phyloP scores from a whole-genome alignment of 1,140 invertebrate species.

The Lepidurus couesii region DNA sequence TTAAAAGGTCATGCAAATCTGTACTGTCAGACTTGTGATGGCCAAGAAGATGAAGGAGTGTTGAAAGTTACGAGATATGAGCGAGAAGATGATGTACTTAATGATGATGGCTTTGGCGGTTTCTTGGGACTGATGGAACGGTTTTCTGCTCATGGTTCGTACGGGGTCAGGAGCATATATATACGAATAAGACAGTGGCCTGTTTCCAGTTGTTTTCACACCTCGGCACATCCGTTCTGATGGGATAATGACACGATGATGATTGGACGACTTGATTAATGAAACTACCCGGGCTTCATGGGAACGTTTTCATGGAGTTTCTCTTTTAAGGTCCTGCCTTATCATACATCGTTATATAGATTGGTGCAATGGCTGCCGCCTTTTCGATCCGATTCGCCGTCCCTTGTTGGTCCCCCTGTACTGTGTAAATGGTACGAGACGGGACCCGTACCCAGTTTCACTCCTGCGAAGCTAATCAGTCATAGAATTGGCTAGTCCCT shows the following conservation, averaged over 20 bases:
- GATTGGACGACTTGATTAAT: slow-evolving; percentile 19
- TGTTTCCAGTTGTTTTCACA: slow-evolving; percentile 22
- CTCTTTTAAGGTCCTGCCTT: slow-evolving; percentile 5
- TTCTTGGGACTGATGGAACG: not conserved
- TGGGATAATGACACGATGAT: slow-evolving; percentile 22
- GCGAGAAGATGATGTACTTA: slow-evolving; percentile 15
- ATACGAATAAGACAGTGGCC: slow-evolving; percentile 4
- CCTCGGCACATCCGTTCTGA: slow-evolving; percentile 3
- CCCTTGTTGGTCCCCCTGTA: not conserved
- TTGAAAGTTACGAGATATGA: not conserved
- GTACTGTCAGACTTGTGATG: slow-evolving; percentile 9
- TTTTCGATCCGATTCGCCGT: slow-evolving; percentile 9
- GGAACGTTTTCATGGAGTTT: slow-evolving; percentile 10
- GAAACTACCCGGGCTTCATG: not conserved
- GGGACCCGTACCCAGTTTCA: not conserved
- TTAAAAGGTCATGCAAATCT: not conserved
- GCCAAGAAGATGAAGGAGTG: not conserved
- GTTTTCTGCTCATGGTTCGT: not conserved
- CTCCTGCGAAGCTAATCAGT: slow-evolving; percentile 11
- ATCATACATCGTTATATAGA: slow-evolving; percentile 19
- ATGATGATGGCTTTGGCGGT: not conserved
- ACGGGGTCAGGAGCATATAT: not conserved
- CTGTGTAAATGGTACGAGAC: not conserved
- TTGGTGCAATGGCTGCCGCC: not conserved
- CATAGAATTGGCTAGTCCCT: not conserved